Evolutionary conservation across 1,140 invertebrate species (phyloP).

Genomic region (Procambarus virginalis): DNA sequence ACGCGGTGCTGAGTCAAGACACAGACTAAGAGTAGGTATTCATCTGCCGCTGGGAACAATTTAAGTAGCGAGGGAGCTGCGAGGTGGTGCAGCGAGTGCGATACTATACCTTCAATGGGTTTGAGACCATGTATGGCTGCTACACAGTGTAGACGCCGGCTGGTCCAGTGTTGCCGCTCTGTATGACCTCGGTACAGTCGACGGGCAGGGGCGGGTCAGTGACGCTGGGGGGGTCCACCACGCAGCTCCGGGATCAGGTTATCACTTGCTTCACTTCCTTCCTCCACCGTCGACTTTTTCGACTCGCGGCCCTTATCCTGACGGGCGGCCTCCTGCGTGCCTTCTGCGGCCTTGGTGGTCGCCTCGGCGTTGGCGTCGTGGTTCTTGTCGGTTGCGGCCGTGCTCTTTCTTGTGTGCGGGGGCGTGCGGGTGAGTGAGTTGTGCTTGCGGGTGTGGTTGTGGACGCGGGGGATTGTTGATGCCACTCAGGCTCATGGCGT

Average conservation of each 20-base stretch:
- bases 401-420: constrained; percentile 36
- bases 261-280: constrained; percentile 9
- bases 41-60: too few relatives aligned
- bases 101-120: constrained; percentile 64
- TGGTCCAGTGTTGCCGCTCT: constrained; percentile 68
- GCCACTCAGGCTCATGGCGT: constrained; percentile 63
- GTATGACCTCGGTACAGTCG: constrained; percentile 68
- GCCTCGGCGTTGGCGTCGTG: constrained; percentile 1
- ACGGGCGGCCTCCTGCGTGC: not conserved
- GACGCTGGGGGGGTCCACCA: constrained; percentile 55
- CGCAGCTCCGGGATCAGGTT: constrained; percentile 59
- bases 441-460: constrained; percentile 53
- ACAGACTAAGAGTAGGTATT: too few relatives aligned
- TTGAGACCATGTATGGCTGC: constrained; percentile 54
- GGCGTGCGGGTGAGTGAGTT: constrained; percentile 18
- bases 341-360: constrained; percentile 13
- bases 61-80: too few relatives aligned
- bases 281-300: not conserved
- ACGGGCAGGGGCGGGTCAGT: constrained; percentile 58
- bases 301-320: not conserved
- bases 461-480: constrained; percentile 41
- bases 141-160: constrained; percentile 67
- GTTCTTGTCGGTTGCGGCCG: constrained; percentile 23
- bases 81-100: too few relatives aligned
- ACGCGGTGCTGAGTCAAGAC: too few relatives aligned